Evolutionary conservation across 1,140 invertebrate genomes (phyloP).

Genomic region (Charaxes varanes): DNA sequence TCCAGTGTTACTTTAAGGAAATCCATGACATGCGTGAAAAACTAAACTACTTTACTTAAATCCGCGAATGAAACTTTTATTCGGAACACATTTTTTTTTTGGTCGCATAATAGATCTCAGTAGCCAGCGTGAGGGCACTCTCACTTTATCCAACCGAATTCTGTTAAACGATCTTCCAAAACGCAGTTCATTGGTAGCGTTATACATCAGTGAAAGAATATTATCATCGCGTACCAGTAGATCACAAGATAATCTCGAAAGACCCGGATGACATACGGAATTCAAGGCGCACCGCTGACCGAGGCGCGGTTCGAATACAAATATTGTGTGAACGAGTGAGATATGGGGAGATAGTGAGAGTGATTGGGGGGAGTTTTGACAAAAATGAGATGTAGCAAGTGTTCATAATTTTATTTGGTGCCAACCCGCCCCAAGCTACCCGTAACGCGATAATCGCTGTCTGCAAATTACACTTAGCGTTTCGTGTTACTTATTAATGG

Average conservation of each 20-base stretch:
- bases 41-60: too few relatives aligned
- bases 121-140: too few relatives aligned
- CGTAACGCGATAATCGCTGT: constrained; percentile 46
- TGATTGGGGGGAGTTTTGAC: constrained; percentile 31
- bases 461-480: constrained; percentile 31
- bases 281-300: constrained; percentile 25
- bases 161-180: too few relatives aligned
- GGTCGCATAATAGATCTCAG: too few relatives aligned
- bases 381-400: constrained; percentile 37
- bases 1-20: too few relatives aligned
- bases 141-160: too few relatives aligned
- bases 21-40: too few relatives aligned
- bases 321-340: neutral
- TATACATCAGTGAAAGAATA: neutral
- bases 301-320: constrained; percentile 5
- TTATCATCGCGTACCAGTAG: neutral
- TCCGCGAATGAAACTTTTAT: too few relatives aligned
- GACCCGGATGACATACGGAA: constrained; percentile 21
- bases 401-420: constrained; percentile 48
- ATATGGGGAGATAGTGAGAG: neutral
- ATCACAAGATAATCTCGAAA: constrained; percentile 2
- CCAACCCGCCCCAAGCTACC: constrained; percentile 24
- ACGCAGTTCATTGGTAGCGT: neutral
- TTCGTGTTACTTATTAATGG: constrained; percentile 29
- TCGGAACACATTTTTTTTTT: too few relatives aligned